Base-by-base conservation (phyloP, 2,888 invertebrate genomes). In the Protonemura montana region DNA sequence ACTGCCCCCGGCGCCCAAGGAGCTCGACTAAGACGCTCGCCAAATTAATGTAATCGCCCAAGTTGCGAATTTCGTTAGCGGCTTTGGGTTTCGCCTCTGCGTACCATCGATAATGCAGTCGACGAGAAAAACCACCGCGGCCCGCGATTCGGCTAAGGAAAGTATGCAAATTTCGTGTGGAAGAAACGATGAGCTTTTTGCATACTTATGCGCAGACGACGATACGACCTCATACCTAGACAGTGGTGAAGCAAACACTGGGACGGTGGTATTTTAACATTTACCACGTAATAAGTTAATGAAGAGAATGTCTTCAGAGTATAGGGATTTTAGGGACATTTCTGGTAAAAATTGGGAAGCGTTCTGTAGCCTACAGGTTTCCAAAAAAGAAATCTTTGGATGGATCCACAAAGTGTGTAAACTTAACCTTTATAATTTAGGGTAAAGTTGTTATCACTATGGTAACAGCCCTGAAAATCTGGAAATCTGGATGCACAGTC, bases 31-130 rank as follows among this genome's bases (percentile, higher is more conserved):
- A 59, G 59, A 59, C 59, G 59, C 59, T 59, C 59, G 59, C 59
- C 59, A 59, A 59, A 59, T 59, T 59, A 59, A 59, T 59, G 59
- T 59, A 59, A 59, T 59, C 59, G 59, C 59, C 59, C 59, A 59
- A 59, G 59, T 59, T 59, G 59, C 59, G 59, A 59, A 59, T 59
- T 59, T 59, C 59, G 59, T 59, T 59, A 59, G 59, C 59, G 59
- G 59, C 6, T 3, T 59, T 21, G 5, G 13, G 16, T 3, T 59
- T 13, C 59, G 59, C 59, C 59, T 59, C 6, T 2, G 13, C 59
- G 59, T n/a, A n/a, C 35, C 21, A 59, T 59, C 59, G 59, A 59
- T 59, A 59, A 59, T 59, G 59, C 59, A 59, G 59, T 21, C 21
- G 59, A 59, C 59, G 59, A 16, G 59, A 59, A 59, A 59, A 59